Evolutionary conservation across 23 tunicate species (phyloP), one percentile per base, ranked within the genome.

Genomic region (Oikopleura dioica): DNA sequence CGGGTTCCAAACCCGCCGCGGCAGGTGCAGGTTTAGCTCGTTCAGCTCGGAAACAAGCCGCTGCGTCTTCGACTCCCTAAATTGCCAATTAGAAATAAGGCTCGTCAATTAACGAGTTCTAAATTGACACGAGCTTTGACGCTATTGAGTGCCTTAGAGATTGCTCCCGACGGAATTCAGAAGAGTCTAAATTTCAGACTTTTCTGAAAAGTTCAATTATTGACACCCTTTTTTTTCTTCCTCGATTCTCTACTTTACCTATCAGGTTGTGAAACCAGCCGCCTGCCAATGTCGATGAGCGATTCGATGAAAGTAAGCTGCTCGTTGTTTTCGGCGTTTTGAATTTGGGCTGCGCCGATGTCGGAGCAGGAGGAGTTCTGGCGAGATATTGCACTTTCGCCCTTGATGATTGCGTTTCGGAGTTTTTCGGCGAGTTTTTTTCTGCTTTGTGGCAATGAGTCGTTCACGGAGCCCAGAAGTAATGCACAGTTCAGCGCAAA

Each of bases 1-100:
- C 26, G 99, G 99, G 36, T 86, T 81, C 99, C 99, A 94, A 36
- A 94, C 99, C 76, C 99, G 79, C 0, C 87, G 87, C 24, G 99
- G 99, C 23, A 91, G 84, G 69, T 91, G 85, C 28, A 91, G 80
- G 59, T 91, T 91, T 69, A 91, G 75, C 59, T 84, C 77, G 51
- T 91, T 89, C 36, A 91, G 76, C 76, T 91, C 97, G 26, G 97
- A 89, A 67, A 91, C 91, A 35, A 89, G 50, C 78, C 96, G 84
- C 69, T n/a, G n/a, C n/a, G n/a, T n/a, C n/a, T n/a, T n/a, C n/a
- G n/a, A n/a, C n/a, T n/a, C n/a, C n/a, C n/a, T n/a, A n/a, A n/a
- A n/a, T n/a, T n/a, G n/a, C n/a, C n/a, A n/a, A n/a, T n/a, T n/a
- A n/a, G n/a, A n/a, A n/a, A n/a, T n/a, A n/a, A n/a, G n/a, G n/a